Evolutionary conservation across 2,113 vertebrate species (phyloP).

Genomic region (Silurus asotus): DNA sequence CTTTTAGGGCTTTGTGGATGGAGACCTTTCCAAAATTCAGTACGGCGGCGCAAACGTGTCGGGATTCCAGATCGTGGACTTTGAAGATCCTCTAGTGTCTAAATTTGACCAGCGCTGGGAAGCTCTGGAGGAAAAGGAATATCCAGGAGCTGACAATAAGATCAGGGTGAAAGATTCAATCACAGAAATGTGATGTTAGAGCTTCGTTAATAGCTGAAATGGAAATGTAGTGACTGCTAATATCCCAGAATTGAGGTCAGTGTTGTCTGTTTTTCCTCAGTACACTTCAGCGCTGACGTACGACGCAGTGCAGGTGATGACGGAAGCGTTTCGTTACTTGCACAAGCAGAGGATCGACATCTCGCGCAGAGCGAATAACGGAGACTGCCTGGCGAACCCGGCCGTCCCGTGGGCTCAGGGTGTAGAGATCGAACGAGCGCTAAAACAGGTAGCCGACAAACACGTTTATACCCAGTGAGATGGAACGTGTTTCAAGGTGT

Average conservation of each 20-base stretch:
- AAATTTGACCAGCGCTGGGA: slow-evolving; percentile 99
- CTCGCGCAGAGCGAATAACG: slow-evolving; percentile 89
- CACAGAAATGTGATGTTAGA: neutral
- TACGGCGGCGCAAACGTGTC: slow-evolving; percentile 98
- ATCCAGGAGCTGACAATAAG: slow-evolving; percentile 92
- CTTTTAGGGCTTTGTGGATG: slow-evolving; percentile 94
- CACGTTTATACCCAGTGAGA: neutral
- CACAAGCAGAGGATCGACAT: slow-evolving; percentile 96
- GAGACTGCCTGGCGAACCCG: slow-evolving; percentile 97
- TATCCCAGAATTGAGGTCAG: neutral
- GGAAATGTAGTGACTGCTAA: neutral
- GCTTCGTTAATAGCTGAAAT: neutral
- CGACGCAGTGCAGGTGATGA: slow-evolving; percentile 98
- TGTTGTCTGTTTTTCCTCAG: slow-evolving; percentile 66
- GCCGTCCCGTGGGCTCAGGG: slow-evolving; percentile 98
- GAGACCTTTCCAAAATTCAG: slow-evolving; percentile 96
- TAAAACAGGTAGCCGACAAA: slow-evolving; percentile 85
- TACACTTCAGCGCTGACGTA: slow-evolving; percentile 97
- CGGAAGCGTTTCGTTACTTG: slow-evolving; percentile 92
- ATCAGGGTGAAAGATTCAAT: slow-evolving; percentile 80
- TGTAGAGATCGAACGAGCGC: slow-evolving; percentile 94
- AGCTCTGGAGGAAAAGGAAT: slow-evolving; percentile 95
- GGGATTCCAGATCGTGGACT: slow-evolving; percentile 98
- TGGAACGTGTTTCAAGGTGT: neutral
- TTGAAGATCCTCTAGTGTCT: slow-evolving; percentile 91